Percentiles rank a stretch among this genome's conserved stretches.
Conservation (phyloP, 2,797 vertebrate genomes). For the Arnoldichthys spilopterus region DNA sequence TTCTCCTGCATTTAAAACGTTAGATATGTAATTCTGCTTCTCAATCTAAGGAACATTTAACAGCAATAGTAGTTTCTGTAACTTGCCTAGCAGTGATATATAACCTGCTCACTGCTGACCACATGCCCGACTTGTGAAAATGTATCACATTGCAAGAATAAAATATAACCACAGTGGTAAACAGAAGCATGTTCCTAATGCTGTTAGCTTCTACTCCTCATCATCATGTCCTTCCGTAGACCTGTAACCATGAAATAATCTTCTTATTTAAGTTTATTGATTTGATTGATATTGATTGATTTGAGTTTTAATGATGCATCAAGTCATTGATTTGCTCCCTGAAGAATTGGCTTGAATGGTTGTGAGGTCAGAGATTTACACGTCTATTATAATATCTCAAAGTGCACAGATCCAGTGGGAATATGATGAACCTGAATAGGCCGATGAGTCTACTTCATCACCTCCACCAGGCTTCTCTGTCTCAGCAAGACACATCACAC, state of each 20-base stretch:
- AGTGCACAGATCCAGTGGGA: not conserved
- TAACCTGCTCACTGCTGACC: constrained; percentile 20
- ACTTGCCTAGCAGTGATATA: not conserved
- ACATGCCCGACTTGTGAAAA: not conserved
- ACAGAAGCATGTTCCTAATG: constrained; percentile 37
- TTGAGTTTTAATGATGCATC: too few species aligned
- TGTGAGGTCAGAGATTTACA: not conserved
- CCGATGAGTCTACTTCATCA: not conserved
- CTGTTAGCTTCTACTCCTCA: constrained; percentile 23
- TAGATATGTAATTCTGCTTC: not conserved
- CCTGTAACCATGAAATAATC: constrained; percentile 32
- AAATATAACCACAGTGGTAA: not conserved
- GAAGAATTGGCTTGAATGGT: too few species aligned
- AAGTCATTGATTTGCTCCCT: too few species aligned
- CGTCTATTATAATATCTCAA: not conserved
- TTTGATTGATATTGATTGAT: too few species aligned
- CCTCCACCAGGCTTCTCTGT: not conserved
- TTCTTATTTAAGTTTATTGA: too few species aligned
- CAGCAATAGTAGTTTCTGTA: not conserved
- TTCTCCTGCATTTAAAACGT: not conserved
- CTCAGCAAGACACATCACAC: not conserved
- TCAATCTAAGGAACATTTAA: not conserved
- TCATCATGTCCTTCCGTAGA: constrained; percentile 20
- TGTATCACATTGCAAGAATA: constrained; percentile 29
- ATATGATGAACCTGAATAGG: not conserved